Conservation (phyloP, 2,113 vertebrate genomes). For the Kryptolebias marmoratus region DNA sequence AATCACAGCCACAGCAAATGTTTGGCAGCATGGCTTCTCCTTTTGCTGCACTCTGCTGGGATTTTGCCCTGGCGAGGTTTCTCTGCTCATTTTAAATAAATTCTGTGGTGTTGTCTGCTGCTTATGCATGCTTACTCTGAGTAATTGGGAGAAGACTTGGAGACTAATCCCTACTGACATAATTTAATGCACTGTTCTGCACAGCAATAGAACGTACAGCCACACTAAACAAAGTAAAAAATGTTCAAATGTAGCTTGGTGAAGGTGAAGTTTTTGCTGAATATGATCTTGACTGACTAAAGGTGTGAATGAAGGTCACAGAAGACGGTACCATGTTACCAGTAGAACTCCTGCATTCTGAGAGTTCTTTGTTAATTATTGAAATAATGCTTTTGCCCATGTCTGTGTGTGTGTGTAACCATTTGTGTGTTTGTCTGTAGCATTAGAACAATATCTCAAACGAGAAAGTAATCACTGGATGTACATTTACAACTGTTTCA, state of each 20-base stretch:
- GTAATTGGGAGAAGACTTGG: conserved; percentile 17
- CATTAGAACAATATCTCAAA: too few relatives aligned
- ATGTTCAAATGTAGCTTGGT: conserved; percentile 5
- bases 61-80: conserved; percentile 47
- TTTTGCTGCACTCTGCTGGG: conserved; percentile 49
- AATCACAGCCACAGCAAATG: conserved; percentile 60
- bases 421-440: too few relatives aligned
- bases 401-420: too few relatives aligned
- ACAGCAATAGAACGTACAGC: conserved; percentile 11
- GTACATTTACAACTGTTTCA: too few relatives aligned
- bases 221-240: not conserved
- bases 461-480: too few relatives aligned
- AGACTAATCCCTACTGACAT: conserved; percentile 52
- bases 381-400: too few relatives aligned
- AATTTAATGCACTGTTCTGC: conserved; percentile 37
- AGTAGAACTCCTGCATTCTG: too few relatives aligned
- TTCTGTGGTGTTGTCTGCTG: conserved; percentile 44
- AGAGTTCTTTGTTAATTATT: too few relatives aligned
- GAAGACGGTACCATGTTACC: too few relatives aligned
- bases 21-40: conserved; percentile 58
- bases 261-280: too few relatives aligned
- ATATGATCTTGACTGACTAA: too few relatives aligned
- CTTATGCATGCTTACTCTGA: conserved; percentile 51
- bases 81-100: conserved; percentile 40
- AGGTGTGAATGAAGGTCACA: too few relatives aligned